Percentiles rank a stretch among this genome's conserved stretches.
These are phyloP conservation scores for Pasiphila rectangulata DNA, from an alignment of 2,888 invertebrate genomes.

Conservation along the genomic window DNA sequence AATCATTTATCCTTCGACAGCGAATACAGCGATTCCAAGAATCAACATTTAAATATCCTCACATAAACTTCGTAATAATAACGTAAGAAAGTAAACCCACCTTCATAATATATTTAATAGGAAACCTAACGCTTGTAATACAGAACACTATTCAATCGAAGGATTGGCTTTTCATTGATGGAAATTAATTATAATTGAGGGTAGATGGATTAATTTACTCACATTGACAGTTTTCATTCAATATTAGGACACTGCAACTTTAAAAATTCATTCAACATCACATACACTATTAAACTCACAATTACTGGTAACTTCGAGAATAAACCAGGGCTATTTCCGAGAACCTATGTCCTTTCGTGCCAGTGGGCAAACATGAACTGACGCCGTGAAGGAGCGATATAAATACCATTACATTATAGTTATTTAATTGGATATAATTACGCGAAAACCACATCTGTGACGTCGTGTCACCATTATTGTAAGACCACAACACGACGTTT, in stretches of 20 bases:
- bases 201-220: conserved; percentile 18
- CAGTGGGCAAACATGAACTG: conserved; percentile 52
- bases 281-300: not conserved
- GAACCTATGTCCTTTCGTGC: conserved; percentile 30
- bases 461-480: conserved; percentile 47
- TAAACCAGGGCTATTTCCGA: conserved; percentile 5
- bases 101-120: too few species aligned
- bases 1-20: not conserved
- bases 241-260: conserved; percentile 2
- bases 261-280: not conserved
- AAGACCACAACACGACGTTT: conserved; percentile 39
- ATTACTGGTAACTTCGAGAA: conserved; percentile 4
- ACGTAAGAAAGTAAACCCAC: too few species aligned
- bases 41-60: not conserved
- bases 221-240: conserved; percentile 21
- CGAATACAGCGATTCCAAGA: too few species aligned
- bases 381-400: conserved; percentile 45
- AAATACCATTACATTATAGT: conserved; percentile 61
- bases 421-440: conserved; percentile 68
- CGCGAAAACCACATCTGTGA: conserved; percentile 62
- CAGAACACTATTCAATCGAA: too few species aligned
- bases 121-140: too few species aligned
- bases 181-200: conserved; percentile 1
- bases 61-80: too few species aligned
- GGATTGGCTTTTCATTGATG: not conserved